Percentiles rank a stretch among this genome's conserved stretches.
Conservation (phyloP, 2,888 invertebrate genomes). For the Julus scanicus region DNA sequence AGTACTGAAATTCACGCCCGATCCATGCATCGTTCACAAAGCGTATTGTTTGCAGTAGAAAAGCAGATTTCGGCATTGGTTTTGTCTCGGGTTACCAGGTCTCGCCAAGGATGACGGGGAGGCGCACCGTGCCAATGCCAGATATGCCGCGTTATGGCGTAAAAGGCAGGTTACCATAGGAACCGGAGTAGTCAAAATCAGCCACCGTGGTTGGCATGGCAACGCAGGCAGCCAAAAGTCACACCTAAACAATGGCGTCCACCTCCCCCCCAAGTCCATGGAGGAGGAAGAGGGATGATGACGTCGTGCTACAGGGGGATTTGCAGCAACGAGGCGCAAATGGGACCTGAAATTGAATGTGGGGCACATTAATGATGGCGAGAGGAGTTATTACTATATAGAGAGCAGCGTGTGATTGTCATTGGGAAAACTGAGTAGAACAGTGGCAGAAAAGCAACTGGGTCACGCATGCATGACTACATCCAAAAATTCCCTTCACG, state of each 20-base stretch:
- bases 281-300: background rate
- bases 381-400: background rate
- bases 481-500: no score
- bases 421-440: background rate
- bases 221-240: constrained; percentile 42
- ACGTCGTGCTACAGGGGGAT: background rate
- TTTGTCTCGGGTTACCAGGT: constrained; percentile 44
- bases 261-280: background rate
- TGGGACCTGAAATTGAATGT: background rate
- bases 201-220: constrained; percentile 38
- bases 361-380: background rate
- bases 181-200: background rate
- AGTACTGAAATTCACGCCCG: background rate
- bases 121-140: background rate
- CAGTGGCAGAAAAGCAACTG: background rate
- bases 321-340: background rate
- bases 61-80: constrained; percentile 46
- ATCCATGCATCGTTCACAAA: background rate
- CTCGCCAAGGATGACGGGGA: background rate
- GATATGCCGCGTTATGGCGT: background rate
- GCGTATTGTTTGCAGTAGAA: constrained; percentile 22
- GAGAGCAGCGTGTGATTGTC: background rate
- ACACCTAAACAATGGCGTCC: constrained; percentile 16
- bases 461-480: no score
- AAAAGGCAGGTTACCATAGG: constrained; percentile 4